Percentiles rank a stretch among this genome's conserved stretches.
These are phyloP conservation scores for Platanista minor DNA, from an alignment of 2,113 vertebrate genomes.

Conservation along the genomic window DNA sequence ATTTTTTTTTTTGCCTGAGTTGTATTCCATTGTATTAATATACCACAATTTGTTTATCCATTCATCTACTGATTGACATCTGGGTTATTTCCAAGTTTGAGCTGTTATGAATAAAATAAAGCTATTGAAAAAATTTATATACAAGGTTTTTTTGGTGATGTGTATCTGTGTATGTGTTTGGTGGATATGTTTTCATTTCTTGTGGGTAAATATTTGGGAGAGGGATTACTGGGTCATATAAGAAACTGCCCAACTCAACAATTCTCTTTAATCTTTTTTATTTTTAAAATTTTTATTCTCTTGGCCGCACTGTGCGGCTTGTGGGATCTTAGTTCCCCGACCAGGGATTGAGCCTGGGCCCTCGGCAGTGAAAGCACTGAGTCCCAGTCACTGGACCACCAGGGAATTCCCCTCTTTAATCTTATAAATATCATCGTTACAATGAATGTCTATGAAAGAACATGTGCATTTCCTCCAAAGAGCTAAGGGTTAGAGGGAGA, in stretches of 20 bases:
- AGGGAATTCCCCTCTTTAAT: not conserved
- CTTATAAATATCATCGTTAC: not conserved
- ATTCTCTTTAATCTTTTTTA: conserved; percentile 23
- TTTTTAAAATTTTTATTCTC: not conserved
- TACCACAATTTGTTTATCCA: not conserved
- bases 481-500: not conserved
- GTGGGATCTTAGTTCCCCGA: not conserved
- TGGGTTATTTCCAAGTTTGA: conserved; percentile 13
- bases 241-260: not conserved
- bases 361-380: not conserved
- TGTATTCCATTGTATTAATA: not conserved
- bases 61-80: conserved; percentile 10
- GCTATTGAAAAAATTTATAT: not conserved
- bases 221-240: conserved; percentile 2
- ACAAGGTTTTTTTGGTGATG: not conserved
- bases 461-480: conserved; percentile 34
- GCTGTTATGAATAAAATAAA: conserved; percentile 30
- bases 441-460: not conserved
- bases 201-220: not conserved
- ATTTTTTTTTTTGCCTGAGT: conserved; percentile 1
- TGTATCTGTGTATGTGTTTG: not conserved
- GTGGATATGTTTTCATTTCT: conserved; percentile 20
- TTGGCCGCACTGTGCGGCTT: not conserved
- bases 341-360: not conserved
- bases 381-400: not conserved